A percentile compares a stretch with the other conserved stretches of the same genome.
Conservation (phyloP, 2,888 invertebrate species). For the Apoderus coryli region DNA sequence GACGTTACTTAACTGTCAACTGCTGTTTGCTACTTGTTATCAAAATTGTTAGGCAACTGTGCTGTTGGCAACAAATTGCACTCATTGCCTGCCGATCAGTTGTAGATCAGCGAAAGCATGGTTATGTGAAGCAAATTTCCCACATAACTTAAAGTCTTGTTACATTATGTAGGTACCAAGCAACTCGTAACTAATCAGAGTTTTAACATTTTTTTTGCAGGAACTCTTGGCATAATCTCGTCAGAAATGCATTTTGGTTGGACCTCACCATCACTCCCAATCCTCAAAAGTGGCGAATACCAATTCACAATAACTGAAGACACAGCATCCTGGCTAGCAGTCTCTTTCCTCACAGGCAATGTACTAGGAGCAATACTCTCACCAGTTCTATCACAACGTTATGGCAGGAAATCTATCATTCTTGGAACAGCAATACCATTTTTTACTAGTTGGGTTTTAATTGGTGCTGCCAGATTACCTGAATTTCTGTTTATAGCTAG, state of each 20-base stretch:
- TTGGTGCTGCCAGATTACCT: constrained; percentile 42
- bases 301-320: constrained; percentile 36
- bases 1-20: too few relatives aligned
- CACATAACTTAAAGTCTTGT: too few relatives aligned
- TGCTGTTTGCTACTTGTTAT: too few relatives aligned
- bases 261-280: constrained; percentile 43
- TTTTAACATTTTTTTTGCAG: too few relatives aligned
- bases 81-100: too few relatives aligned
- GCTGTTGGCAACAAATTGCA: too few relatives aligned
- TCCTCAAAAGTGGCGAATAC: constrained; percentile 35
- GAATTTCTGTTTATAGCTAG: constrained; percentile 37
- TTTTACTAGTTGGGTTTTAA: constrained; percentile 46
- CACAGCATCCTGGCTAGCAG: constrained; percentile 47
- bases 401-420: constrained; percentile 48
- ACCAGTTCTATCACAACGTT: constrained; percentile 46
- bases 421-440: constrained; percentile 46
- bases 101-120: too few relatives aligned
- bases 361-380: constrained; percentile 44
- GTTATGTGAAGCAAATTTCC: too few relatives aligned
- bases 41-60: too few relatives aligned
- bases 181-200: too few relatives aligned
- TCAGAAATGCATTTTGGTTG: constrained; percentile 37
- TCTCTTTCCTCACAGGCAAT: constrained; percentile 47
- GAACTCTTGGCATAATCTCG: constrained; percentile 26
- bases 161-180: too few relatives aligned